These are phyloP conservation scores for Matsumyia berberina DNA, from an alignment of 2,888 invertebrate genomes.

Conservation along the genomic window DNA sequence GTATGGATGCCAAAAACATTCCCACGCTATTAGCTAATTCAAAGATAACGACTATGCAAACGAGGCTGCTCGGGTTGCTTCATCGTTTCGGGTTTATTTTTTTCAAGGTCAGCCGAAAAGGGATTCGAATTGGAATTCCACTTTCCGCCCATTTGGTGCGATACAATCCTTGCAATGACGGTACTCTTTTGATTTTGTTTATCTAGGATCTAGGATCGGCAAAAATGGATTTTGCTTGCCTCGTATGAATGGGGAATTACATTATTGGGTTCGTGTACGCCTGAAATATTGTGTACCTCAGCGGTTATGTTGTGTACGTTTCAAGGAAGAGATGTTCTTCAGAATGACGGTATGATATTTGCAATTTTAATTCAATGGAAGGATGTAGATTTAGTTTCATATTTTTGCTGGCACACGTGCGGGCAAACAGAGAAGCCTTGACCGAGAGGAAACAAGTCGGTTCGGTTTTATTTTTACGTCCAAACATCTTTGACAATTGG, in stretches of 20 bases:
- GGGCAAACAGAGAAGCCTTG: too few relatives aligned
- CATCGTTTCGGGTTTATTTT: not conserved
- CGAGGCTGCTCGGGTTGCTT: not conserved
- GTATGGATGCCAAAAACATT: constrained; percentile 7
- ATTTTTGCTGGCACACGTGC: too few relatives aligned
- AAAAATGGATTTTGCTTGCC: not conserved
- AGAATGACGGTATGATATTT: constrained; percentile 5
- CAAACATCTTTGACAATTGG: too few relatives aligned
- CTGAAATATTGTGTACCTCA: too few relatives aligned
- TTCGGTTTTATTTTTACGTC: too few relatives aligned
- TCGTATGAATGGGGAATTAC: not conserved
- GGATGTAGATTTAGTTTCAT: not conserved
- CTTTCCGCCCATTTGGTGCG: not conserved
- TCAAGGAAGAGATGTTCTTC: not conserved
- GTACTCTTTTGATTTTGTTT: not conserved
- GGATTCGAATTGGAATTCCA: not conserved
- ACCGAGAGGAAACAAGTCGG: too few relatives aligned
- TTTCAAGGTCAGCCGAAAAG: not conserved
- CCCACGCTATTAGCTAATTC: constrained; percentile 13
- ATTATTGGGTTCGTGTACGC: not conserved
- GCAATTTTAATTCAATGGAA: not conserved
- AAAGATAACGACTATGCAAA: constrained; percentile 13
- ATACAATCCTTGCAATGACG: not conserved
- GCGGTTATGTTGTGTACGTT: too few relatives aligned
- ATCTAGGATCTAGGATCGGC: not conserved